Evolutionary conservation across 2,113 vertebrate species (phyloP).

Genomic region (Macquaria australasica): DNA sequence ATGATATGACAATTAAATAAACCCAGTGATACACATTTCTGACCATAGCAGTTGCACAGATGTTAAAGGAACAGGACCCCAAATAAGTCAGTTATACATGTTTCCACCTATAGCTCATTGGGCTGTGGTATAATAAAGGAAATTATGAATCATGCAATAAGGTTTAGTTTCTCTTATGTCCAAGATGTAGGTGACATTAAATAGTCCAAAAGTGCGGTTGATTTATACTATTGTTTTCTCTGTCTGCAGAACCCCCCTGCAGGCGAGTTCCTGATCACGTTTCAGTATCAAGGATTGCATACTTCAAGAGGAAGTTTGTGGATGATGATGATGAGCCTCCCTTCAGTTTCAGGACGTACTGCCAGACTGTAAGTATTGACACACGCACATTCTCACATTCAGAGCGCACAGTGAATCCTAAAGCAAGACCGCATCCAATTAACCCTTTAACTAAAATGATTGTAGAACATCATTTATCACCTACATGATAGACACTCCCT

Average conservation of each 20-base stretch:
- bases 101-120: not conserved
- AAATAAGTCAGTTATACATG: no score
- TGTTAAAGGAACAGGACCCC: no score
- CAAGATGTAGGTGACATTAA: not conserved
- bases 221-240: not conserved
- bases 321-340: constrained; percentile 94
- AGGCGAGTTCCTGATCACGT: constrained; percentile 90
- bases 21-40: not conserved
- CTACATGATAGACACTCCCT: no score
- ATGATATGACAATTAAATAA: not conserved
- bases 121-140: not conserved
- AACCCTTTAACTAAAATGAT: not conserved
- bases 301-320: constrained; percentile 98
- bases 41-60: not conserved
- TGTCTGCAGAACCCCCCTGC: constrained; percentile 87
- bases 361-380: constrained; percentile 90
- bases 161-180: not conserved
- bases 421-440: not conserved
- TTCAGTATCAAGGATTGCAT: constrained; percentile 92
- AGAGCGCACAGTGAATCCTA: not conserved
- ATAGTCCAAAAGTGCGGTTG: not conserved
- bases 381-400: not conserved
- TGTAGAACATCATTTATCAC: not conserved
- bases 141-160: not conserved
- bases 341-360: constrained; percentile 91